These are phyloP conservation scores for Blennius ocellaris DNA, from an alignment of 2,113 vertebrate genomes.

Conservation along the genomic window DNA sequence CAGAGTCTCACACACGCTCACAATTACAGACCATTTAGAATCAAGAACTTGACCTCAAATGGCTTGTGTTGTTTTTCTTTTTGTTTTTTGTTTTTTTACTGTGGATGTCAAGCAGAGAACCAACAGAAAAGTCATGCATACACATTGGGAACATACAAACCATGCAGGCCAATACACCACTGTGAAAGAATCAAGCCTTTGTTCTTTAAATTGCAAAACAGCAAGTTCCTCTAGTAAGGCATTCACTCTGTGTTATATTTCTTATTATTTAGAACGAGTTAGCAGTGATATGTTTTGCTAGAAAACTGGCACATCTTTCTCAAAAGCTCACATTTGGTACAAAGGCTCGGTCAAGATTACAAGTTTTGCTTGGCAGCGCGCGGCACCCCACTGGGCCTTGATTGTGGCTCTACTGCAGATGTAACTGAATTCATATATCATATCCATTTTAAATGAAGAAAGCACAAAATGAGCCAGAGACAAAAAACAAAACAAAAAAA, in stretches of 20 bases:
- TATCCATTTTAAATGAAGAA: slow-evolving; percentile 19
- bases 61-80: too few species aligned
- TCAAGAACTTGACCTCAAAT: too few species aligned
- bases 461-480: not conserved
- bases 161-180: too few species aligned
- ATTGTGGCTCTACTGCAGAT: slow-evolving; percentile 7
- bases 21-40: too few species aligned
- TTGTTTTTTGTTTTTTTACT: too few species aligned
- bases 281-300: not conserved
- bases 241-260: not conserved
- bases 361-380: slow-evolving; percentile 31
- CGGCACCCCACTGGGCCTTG: slow-evolving; percentile 6
- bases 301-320: slow-evolving; percentile 15
- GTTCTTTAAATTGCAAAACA: not conserved
- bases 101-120: too few species aligned
- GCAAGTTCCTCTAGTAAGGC: not conserved
- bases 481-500: not conserved
- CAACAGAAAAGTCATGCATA: too few species aligned
- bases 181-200: too few species aligned
- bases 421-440: slow-evolving; percentile 2
- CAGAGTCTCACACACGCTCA: too few species aligned
- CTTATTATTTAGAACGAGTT: slow-evolving; percentile 13
- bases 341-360: slow-evolving; percentile 21
- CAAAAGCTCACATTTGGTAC: slow-evolving; percentile 7
- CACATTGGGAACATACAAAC: too few species aligned